Evolutionary conservation across 2,113 vertebrate species (phyloP).

Genomic region (Mirounga angustirostris): DNA sequence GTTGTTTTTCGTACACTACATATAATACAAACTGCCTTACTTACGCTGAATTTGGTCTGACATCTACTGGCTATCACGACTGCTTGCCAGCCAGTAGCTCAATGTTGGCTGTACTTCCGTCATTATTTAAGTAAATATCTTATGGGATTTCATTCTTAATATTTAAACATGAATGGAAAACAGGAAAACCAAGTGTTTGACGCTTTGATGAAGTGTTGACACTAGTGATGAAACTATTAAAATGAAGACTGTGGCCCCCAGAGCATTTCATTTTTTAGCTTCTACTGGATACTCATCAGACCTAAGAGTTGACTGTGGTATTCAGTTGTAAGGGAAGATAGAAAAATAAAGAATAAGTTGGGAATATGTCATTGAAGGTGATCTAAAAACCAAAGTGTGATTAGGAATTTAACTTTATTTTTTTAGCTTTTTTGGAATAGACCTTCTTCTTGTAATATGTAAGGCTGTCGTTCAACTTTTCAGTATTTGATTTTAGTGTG

Average conservation of each 20-base stretch:
- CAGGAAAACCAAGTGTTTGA: neutral
- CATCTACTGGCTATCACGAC: neutral
- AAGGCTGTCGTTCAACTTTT: neutral
- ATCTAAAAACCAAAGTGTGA: neutral
- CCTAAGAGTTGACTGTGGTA: neutral
- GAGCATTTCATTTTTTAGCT: neutral
- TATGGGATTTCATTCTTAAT: neutral
- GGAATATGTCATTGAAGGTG: neutral
- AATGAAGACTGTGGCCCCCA: neutral
- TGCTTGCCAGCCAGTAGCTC: neutral
- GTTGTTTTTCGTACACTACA: neutral
- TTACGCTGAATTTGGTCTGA: neutral
- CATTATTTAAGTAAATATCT: slow-evolving; percentile 36
- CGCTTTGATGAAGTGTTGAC: neutral
- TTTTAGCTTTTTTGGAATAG: neutral
- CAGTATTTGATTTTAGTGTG: neutral
- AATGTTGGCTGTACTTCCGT: neutral
- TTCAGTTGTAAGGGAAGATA: neutral
- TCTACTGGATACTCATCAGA: neutral
- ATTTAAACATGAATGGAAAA: slow-evolving; percentile 5
- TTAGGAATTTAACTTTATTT: neutral
- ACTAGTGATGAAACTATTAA: neutral
- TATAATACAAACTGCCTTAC: neutral
- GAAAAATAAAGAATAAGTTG: neutral
- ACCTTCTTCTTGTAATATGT: neutral